Base-by-base conservation (phyloP, 1,140 invertebrate genomes). In the Bactericera cockerelli region DNA sequence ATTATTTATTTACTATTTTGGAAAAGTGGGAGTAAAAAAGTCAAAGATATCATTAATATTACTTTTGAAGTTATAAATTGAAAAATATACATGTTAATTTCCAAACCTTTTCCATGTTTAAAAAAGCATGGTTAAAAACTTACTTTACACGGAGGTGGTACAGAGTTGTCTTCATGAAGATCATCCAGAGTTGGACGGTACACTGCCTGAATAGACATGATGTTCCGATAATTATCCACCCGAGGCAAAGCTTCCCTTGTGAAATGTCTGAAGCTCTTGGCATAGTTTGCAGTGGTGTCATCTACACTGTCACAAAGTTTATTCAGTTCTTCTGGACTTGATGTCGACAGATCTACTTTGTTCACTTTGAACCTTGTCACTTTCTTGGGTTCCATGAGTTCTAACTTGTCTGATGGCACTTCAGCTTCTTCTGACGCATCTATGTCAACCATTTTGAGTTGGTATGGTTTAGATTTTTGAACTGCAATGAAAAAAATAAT, bases 201-300 rank as follows among this genome's bases (percentile, higher is more conserved):
- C 16, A 84, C 87, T 2, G 87, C 87, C 66, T 90, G 89, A 42
- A 94, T 84, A n/a, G 76, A 78, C 76, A 94, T 79, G 61, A 94
- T 86, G 71, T 96, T 94, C 59, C 92, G 80, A 73, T 97, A 97
- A 75, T 95, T 93, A 69, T 95, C 92, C 66, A 93, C 71, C 55
- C 91, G 77, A 8, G 92, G 92, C 42, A 95, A 69, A 1, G 91
- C 91, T 74, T 97, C 93, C 11, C 89, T 75, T 0, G 92, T 95
- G 69, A 95, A 86, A 68, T 91, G 85, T 57, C 89, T 86, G 68
- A 69, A 88, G 69, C 86, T 89, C 70, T 88, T 88, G 24, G 78
- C 78, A 75, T 88, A 86, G 68, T 81, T 81, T 19, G 83, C 87
- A 64, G 86, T 82, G 62, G 78, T 80, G 26, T 75, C 65, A 10